Percentiles rank a stretch among this genome's conserved stretches.
phyloP scores from a whole-genome alignment of 2,113 vertebrate species.

The Protobothrops mucrosquamatus region DNA sequence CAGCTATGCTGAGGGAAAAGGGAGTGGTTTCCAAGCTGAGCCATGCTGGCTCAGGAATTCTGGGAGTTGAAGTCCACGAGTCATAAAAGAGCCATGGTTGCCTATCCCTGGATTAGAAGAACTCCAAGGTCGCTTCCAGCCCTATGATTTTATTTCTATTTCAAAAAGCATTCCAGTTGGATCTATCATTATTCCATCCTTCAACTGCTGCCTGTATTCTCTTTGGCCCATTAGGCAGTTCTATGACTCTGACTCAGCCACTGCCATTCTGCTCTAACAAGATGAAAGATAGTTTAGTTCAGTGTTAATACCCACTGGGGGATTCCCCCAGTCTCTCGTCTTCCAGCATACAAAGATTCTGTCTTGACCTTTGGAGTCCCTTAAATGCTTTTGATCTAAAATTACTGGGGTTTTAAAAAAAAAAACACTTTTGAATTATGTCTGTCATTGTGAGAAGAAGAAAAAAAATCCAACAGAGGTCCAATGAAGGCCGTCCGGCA shows the following conservation, averaged over 20 bases:
- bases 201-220: neutral
- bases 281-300: neutral
- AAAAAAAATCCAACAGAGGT: neutral
- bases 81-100: too few species aligned
- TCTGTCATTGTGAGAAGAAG: neutral
- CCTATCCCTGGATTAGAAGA: too few species aligned
- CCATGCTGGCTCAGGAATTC: too few species aligned
- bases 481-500: neutral
- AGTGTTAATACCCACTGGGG: neutral
- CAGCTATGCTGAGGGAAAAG: too few species aligned
- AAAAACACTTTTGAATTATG: neutral
- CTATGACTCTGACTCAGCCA: neutral
- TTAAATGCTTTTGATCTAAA: conserved; percentile 3
- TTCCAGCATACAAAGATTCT: neutral
- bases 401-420: neutral
- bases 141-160: neutral
- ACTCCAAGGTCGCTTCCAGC: too few species aligned
- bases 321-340: neutral
- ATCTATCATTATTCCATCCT: neutral
- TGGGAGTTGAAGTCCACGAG: too few species aligned
- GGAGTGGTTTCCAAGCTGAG: too few species aligned
- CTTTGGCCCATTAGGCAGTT: neutral
- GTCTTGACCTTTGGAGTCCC: neutral
- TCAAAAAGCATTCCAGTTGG: neutral
- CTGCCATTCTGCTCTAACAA: neutral